Evolutionary conservation across 2,888 invertebrate species (phyloP), one percentile per base, ranked within the genome.

Genomic region (Eilema depressum): DNA sequence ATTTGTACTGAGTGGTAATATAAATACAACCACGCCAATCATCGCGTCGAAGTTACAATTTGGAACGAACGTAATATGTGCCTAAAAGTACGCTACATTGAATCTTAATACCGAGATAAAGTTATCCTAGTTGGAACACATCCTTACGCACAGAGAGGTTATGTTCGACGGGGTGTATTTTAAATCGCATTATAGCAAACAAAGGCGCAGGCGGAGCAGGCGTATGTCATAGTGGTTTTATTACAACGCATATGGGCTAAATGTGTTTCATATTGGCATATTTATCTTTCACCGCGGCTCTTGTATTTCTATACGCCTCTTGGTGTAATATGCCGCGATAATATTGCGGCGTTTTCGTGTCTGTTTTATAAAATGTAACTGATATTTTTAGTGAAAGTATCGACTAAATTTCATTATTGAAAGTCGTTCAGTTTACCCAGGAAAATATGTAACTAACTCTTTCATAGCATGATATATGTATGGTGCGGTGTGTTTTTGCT

Each of bases 251-350:
- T 66, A 71, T 81, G 81, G 69, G 67, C 59, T 62, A 67, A 83
- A 83, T 81, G 83, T 73, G 77, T 65, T 72, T 73, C 78, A 78
- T 83, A 82, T 83, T 78, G 77, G 69, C 74, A 68, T 80, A 82
- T 82, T 79, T 78, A 78, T 75, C 73, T 76, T 68, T 70, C 41
- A 37, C 60, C 11, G 17, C 23, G 41, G 20, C 56, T 23, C 61
- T 71, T 41, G 25, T 70, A 41, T 59, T 37, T 59, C 26, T 66
- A 37, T 25, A 53, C 37, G 53, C n/a, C n/a, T 65, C 53, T 62
- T 56, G 25, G n/a, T 60, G 30, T 70, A 66, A 66, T 61, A 70
- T 56, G 17, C 59, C n/a, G n/a, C 14, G 33, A n/a, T 8, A 57
- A 37, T 63, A 63, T 57, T 63, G 23, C 11, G 20, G 37, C 7